Evolutionary conservation across 2,797 vertebrate species (phyloP), one percentile per base, ranked within the genome.

Genomic region (Pangasius mekongensis): DNA sequence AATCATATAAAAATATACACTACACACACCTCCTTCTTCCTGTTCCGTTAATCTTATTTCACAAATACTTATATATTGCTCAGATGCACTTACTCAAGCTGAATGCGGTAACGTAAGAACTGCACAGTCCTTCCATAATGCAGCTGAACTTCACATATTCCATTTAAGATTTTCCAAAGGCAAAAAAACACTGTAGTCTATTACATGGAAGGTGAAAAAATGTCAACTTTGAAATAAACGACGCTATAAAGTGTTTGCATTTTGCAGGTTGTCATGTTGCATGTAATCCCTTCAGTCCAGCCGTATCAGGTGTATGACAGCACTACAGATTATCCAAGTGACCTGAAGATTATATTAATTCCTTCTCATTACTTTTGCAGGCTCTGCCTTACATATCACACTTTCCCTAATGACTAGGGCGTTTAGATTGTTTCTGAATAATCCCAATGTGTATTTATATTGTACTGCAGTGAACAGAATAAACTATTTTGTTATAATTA

Each of bases 291-390:
- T 74, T 77, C 87, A 85, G 76, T 73, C 84, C 76, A 36, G 85
- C 84, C 71, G 83, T 64, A 74, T 86, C 76, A 88, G 62, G 82
- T 77, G 84, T 89, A 43, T 84, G 30, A 77, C 77, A 56, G 69
- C 62, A 60, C 71, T 60, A 73, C 83, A 91, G 88, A 90, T 87
- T 88, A 88, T 69, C 85, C 14, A 39, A 69, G 71, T 84, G 81
- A 89, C 86, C 88, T 82, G 58, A 71, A 86, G 83, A 90, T 87
- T 89, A 91, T 60, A 91, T 84, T 87, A 85, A 88, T 88, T 83
- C 86, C 86, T 71, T 84, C 69, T 52, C 30, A 87, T 78, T 69
- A 83, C 30, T 78, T 30, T 47, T 56, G 20, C 64, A 58, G 56
- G 49, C 76, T 86, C 58, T 89, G 54, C 69, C 77, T 90, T n/a